Base-by-base conservation (phyloP, 2,113 vertebrate genomes). In the Centropristis striata region DNA sequence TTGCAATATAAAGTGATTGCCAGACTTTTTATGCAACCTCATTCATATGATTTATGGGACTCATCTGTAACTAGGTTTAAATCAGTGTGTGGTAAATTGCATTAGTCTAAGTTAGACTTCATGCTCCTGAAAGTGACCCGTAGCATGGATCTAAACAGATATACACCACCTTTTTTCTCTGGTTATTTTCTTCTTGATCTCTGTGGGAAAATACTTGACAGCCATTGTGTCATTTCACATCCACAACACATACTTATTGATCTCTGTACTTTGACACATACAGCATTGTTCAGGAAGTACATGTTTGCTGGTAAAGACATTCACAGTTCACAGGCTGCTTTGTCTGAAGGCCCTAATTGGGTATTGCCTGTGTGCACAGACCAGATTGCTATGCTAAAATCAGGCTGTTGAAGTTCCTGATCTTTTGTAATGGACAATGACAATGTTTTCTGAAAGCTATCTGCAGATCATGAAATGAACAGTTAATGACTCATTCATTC, bases 281-380 rank as follows among this genome's bases (percentile, higher is more conserved):
- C 53, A 51, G 41, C 16, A 53, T 84, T 54, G 46, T 75, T 78
- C 54, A 74, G 77, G 53, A 53, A 60, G 51, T 70, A 79, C 41
- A 73, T 71, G 41, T 28, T 66, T 68, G 72, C 70, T 53, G 72
- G 55, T 47, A 63, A 37, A 79, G 60, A 54, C 55, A 36, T 85
- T 88, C 65, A 54, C 79, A 87, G 72, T 73, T 89, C 78, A 73
- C 54, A 72, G 55, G 79, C 20, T 68, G 32, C 44, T 86, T 83
- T 90, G 88, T 92, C 87, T 92, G 65, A 46, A 53, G 51, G 11
- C 53, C 78, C 47, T 89, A 89, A 86, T 83, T 90, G 81, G 69
- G 68, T 86, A 88, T 86, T 91, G 86, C 64, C 23, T 71, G 44
- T 58, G 76, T 84, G 72, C 66, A 78, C 61, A 84, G 68, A 85